Percentiles rank a stretch among this genome's conserved stretches.
Evolutionary conservation across 2,888 invertebrate species (phyloP).

Genomic region (Kryphioiulus occultus): DNA sequence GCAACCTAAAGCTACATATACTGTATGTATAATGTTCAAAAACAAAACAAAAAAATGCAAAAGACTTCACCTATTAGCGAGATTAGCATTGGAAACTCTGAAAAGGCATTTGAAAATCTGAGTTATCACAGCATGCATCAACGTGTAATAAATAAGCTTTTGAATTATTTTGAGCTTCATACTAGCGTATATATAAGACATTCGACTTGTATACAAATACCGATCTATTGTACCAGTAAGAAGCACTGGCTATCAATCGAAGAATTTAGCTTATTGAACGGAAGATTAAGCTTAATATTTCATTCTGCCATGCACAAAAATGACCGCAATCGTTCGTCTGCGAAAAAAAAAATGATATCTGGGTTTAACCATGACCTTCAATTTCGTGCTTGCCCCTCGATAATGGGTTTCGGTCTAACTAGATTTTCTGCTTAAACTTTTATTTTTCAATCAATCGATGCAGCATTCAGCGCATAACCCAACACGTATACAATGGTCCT

Average conservation of each 20-base stretch:
- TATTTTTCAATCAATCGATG: constrained; percentile 21
- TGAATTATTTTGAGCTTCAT: background rate
- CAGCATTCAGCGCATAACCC: background rate
- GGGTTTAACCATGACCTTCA: constrained; percentile 33
- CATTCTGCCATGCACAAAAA: background rate
- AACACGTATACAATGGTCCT: constrained; percentile 15
- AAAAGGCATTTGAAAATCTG: too few relatives aligned
- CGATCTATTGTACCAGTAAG: background rate
- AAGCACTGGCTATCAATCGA: background rate
- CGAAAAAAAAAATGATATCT: constrained; percentile 2
- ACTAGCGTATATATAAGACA: too few relatives aligned
- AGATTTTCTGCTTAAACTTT: constrained; percentile 33
- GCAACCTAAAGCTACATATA: too few relatives aligned
- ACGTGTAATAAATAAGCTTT: background rate
- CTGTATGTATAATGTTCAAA: too few relatives aligned
- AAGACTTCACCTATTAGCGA: too few relatives aligned
- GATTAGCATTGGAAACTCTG: too few relatives aligned
- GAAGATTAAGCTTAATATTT: constrained; percentile 24
- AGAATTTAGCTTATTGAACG: background rate
- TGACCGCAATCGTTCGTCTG: background rate
- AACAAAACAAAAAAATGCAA: too few relatives aligned
- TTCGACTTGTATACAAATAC: background rate
- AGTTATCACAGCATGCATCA: too few relatives aligned
- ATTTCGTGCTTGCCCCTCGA: background rate
- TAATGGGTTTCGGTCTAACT: constrained; percentile 35